A percentile compares a stretch with the other conserved stretches of the same genome.
Conservation (phyloP, 2,888 invertebrate genomes). For the Acronicta psi region DNA sequence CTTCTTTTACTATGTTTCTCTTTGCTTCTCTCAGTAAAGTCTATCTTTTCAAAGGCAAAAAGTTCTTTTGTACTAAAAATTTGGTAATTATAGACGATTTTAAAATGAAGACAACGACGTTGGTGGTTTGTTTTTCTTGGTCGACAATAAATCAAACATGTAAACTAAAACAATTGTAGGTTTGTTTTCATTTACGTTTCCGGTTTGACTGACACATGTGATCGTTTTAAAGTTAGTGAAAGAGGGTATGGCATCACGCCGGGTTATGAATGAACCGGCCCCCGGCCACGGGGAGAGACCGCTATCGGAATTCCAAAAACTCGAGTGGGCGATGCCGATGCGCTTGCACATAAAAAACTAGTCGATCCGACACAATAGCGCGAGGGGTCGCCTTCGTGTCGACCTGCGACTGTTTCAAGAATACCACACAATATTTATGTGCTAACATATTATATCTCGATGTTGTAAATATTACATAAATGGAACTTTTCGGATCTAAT, state of each 20-base stretch:
- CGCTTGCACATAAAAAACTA: slow-evolving; percentile 76
- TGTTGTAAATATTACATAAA: slow-evolving; percentile 43
- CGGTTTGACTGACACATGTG: slow-evolving; percentile 75
- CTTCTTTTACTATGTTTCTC: too few species aligned
- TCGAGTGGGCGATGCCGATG: slow-evolving; percentile 81
- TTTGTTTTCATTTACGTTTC: slow-evolving; percentile 81
- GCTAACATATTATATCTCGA: slow-evolving; percentile 28
- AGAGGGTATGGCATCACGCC: slow-evolving; percentile 73
- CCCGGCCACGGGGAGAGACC: slow-evolving; percentile 56
- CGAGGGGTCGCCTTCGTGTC: slow-evolving; percentile 62
- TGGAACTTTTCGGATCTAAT: slow-evolving; percentile 21
- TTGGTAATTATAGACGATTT: slow-evolving; percentile 25
- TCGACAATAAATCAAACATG: slow-evolving; percentile 69
- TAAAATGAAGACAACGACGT: slow-evolving; percentile 65
- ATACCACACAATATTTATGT: slow-evolving; percentile 62
- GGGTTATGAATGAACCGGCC: slow-evolving; percentile 86
- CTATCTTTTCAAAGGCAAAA: too few species aligned
- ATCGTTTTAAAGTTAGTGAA: slow-evolving; percentile 62
- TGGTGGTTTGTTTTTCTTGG: slow-evolving; percentile 71
- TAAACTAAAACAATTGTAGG: slow-evolving; percentile 76
- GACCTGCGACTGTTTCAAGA: slow-evolving; percentile 62
- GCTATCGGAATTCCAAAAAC: slow-evolving; percentile 85
- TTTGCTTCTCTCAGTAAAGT: too few species aligned
- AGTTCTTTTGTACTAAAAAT: background rate
- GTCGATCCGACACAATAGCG: slow-evolving; percentile 76